Conservation (phyloP, 2,113 vertebrate genomes). For the Gambusia holbrooki region DNA sequence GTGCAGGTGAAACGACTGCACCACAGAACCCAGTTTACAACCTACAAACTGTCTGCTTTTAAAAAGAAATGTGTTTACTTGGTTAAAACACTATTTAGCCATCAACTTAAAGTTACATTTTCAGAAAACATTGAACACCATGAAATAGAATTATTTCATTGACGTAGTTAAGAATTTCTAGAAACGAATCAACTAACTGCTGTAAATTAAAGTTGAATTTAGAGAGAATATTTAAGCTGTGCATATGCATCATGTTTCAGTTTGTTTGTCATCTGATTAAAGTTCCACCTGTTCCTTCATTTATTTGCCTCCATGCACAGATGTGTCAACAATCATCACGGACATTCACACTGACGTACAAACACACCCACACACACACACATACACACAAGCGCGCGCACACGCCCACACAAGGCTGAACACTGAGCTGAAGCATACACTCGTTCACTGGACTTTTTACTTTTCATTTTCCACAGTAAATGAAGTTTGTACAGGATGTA, state of each 20-base stretch:
- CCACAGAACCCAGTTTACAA: no score
- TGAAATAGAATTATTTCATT: no score
- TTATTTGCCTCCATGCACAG: conserved; percentile 16
- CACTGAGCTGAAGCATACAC: conserved; percentile 54
- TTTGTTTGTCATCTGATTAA: neutral
- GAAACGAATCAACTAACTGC: neutral
- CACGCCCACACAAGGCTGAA: conserved; percentile 5
- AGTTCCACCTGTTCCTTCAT: neutral
- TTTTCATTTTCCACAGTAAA: conserved; percentile 59
- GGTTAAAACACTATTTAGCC: no score
- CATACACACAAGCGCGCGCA: neutral
- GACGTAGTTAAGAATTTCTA: neutral
- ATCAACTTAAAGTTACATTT: no score
- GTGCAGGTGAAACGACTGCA: no score
- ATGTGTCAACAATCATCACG: neutral
- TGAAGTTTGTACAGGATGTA: conserved; percentile 63
- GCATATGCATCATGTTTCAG: neutral
- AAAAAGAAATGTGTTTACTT: no score
- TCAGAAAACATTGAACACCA: no score
- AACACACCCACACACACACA: neutral
- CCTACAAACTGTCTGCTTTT: no score
- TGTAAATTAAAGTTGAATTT: neutral
- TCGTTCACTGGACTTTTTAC: conserved; percentile 38
- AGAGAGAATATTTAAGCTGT: neutral
- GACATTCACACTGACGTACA: neutral